These are phyloP conservation scores for Herpailurus yagouaroundi DNA, from an alignment of 2,113 vertebrate species.

Conservation along the genomic window DNA sequence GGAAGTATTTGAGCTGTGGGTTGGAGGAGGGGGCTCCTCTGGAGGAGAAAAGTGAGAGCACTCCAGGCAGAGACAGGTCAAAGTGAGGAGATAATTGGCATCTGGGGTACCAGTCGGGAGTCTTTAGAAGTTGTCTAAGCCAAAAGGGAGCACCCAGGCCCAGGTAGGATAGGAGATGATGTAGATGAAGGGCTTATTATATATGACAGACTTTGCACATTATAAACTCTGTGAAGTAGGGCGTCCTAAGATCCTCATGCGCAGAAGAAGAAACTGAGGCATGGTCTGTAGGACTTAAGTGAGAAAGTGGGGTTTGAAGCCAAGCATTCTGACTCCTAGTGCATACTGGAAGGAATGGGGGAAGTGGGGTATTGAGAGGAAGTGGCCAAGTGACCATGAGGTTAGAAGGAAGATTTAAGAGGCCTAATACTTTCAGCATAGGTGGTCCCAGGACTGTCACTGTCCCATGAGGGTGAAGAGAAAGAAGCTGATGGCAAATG, in stretches of 20 bases:
- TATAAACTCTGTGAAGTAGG: too few species aligned
- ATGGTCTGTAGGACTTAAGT: neutral
- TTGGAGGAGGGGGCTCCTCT: neutral
- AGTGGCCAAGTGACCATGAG: neutral
- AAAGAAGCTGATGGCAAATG: neutral
- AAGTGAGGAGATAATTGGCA: neutral
- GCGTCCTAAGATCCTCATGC: neutral
- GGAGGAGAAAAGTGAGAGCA: neutral
- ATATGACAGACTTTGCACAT: neutral
- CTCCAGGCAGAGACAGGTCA: neutral
- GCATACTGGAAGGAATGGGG: neutral
- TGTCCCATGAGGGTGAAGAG: too few species aligned
- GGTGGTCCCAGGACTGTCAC: neutral
- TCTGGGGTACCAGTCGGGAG: neutral
- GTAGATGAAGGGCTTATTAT: neutral
- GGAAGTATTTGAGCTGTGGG: neutral
- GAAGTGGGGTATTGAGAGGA: neutral
- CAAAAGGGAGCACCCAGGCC: neutral
- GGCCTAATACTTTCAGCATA: neutral
- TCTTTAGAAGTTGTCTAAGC: neutral
- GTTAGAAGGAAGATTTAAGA: neutral
- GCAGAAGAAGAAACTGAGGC: neutral
- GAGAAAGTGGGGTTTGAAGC: neutral
- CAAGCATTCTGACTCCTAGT: neutral
- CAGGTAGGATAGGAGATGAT: fast-evolving